These are phyloP conservation scores for Brachyhypopomus occidentalis DNA, from an alignment of 2,113 vertebrate species.

Conservation along the genomic window DNA sequence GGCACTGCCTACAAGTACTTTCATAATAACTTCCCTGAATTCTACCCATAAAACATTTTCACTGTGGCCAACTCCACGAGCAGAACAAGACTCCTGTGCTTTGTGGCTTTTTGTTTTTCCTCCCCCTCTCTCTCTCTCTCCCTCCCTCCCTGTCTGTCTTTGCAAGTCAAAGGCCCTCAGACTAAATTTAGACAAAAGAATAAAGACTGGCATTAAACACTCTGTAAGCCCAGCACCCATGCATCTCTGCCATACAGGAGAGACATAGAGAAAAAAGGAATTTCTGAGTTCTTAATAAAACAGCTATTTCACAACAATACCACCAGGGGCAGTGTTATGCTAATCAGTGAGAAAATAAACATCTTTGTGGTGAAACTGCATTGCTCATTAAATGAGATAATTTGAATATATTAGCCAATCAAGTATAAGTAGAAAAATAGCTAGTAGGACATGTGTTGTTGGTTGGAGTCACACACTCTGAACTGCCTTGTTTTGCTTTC, in stretches of 20 bases:
- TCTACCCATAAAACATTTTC: slow-evolving; percentile 46
- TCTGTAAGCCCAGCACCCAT: slow-evolving; percentile 4
- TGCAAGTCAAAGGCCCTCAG: not conserved
- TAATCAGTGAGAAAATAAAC: not conserved
- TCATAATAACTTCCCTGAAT: slow-evolving; percentile 51
- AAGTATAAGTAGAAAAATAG: too few species aligned
- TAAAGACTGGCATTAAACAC: not conserved
- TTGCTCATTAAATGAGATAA: too few species aligned
- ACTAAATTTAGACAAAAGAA: slow-evolving; percentile 1
- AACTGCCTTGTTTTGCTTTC: too few species aligned
- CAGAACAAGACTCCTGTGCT: slow-evolving; percentile 31
- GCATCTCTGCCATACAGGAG: slow-evolving; percentile 3
- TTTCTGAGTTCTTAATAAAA: not conserved
- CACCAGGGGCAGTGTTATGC: not conserved
- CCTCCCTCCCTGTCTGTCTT: not conserved
- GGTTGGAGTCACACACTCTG: too few species aligned
- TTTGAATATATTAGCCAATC: not conserved
- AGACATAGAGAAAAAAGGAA: not conserved
- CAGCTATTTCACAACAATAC: not conserved
- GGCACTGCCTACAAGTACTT: slow-evolving; percentile 40
- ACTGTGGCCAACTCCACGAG: slow-evolving; percentile 28
- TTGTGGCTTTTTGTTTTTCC: slow-evolving; percentile 14
- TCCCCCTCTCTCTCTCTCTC: slow-evolving; percentile 2
- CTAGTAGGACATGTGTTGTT: too few species aligned
- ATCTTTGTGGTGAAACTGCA: not conserved